These are phyloP conservation scores for Cyaniris semiargus DNA, from an alignment of 2,888 invertebrate species.

Conservation along the genomic window DNA sequence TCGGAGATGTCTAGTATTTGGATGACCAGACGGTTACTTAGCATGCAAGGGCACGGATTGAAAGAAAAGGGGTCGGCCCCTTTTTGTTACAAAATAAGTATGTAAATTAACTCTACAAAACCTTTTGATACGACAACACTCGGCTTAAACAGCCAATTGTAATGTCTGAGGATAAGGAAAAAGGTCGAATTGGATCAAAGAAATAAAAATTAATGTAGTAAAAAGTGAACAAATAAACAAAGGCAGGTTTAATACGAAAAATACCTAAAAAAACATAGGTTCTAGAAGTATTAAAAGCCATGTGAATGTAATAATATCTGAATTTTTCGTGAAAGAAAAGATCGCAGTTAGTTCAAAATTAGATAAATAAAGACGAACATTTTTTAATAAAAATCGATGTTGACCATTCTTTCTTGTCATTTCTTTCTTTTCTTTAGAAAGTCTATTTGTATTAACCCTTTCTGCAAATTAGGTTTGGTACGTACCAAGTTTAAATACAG, in stretches of 20 bases:
- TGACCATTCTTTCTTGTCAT: neutral
- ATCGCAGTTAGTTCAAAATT: neutral
- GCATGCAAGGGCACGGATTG: conserved; percentile 46
- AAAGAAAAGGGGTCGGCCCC: conserved; percentile 39
- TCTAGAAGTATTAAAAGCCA: neutral
- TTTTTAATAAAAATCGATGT: neutral
- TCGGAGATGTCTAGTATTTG: conserved; percentile 29
- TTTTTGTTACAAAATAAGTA: conserved; percentile 35
- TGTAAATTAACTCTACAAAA: conserved; percentile 28
- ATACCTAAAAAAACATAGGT: neutral
- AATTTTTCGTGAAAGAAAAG: neutral
- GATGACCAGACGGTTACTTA: conserved; percentile 44
- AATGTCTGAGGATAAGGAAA: conserved; percentile 10
- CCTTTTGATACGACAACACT: conserved; percentile 25
- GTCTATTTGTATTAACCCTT: conserved; percentile 52
- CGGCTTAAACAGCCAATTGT: conserved; percentile 9
- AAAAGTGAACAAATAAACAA: neutral
- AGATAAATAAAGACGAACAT: neutral
- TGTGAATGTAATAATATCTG: neutral
- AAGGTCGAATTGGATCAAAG: conserved; percentile 11
- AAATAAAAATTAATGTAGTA: neutral
- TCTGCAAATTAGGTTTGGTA: conserved; percentile 65
- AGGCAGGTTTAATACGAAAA: neutral
- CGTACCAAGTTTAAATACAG: conserved; percentile 49
- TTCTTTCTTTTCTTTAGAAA: neutral